Conservation (phyloP, 2,888 invertebrate genomes). For the Plagodis pulveraria region DNA sequence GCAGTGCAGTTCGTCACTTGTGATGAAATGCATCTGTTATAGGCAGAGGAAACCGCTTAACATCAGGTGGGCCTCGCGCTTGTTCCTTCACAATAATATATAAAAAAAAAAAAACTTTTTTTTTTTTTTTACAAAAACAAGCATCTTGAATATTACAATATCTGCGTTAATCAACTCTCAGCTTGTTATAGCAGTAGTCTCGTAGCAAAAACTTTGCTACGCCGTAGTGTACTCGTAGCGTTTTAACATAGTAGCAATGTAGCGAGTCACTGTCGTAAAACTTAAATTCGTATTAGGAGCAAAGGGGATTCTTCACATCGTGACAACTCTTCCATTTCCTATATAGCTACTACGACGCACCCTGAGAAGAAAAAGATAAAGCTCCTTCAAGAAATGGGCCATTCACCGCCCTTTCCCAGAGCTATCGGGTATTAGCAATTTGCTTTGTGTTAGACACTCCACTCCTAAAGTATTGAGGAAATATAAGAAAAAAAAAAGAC, state of each 20-base stretch:
- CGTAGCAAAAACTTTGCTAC: constrained; percentile 29
- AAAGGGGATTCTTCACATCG: constrained; percentile 46
- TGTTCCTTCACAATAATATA: too few species aligned
- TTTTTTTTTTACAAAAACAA: too few species aligned
- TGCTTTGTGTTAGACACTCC: constrained; percentile 70
- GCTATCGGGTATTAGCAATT: constrained; percentile 76
- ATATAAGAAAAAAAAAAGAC: constrained; percentile 61
- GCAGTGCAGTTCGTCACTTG: too few species aligned
- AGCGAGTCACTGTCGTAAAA: constrained; percentile 44
- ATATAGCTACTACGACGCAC: constrained; percentile 37
- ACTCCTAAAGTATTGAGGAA: constrained; percentile 60
- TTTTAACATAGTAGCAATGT: constrained; percentile 28
- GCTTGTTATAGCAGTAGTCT: constrained; percentile 26
- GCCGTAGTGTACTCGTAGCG: constrained; percentile 16
- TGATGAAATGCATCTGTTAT: too few species aligned
- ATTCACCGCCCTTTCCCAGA: constrained; percentile 69
- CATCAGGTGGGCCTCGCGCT: too few species aligned
- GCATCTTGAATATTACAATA: constrained; percentile 20
- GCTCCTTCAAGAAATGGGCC: constrained; percentile 71
- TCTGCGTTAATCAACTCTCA: constrained; percentile 19
- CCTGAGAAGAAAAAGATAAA: constrained; percentile 66
- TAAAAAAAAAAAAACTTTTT: too few species aligned
- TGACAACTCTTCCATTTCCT: constrained; percentile 46
- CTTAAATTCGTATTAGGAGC: constrained; percentile 55
- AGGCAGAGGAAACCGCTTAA: too few species aligned